Conservation (phyloP, 2,888 invertebrate genomes). For the Cheilosia grossa region DNA sequence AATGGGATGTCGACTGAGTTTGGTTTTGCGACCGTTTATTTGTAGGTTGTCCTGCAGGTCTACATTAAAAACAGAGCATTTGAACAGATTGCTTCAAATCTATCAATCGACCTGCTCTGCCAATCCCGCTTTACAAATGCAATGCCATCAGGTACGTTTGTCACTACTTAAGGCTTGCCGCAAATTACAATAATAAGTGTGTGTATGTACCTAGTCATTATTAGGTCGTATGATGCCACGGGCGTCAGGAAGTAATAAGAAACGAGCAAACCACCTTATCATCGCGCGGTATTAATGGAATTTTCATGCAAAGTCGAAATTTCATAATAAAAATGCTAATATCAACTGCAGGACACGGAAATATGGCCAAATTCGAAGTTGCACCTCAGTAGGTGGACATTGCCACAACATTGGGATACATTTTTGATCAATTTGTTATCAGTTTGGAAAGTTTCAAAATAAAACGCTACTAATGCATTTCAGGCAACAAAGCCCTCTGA, state of each 20-base stretch:
- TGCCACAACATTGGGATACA: not conserved
- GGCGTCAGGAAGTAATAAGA: not conserved
- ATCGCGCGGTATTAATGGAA: not conserved
- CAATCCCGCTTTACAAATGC: no score
- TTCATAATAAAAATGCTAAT: not conserved
- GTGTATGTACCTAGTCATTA: no score
- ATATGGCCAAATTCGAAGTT: not conserved
- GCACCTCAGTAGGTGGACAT: not conserved
- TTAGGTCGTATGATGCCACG: not conserved
- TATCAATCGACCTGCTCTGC: no score
- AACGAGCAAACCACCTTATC: not conserved
- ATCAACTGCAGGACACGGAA: not conserved
- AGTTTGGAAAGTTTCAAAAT: not conserved
- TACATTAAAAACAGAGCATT: no score
- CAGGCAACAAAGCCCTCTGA: not conserved
- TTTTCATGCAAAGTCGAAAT: not conserved
- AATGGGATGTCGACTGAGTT: no score
- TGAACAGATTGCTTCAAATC: no score
- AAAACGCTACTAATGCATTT: slow-evolving; percentile 12
- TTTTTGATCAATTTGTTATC: slow-evolving; percentile 8
- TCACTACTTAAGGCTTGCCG: no score
- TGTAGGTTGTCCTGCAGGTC: no score
- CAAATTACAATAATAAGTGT: no score
- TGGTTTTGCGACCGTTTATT: no score
- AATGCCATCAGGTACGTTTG: no score